phyloP scores from a whole-genome alignment of 2,113 vertebrate genomes.

The Lepidiolamprologus cunningtoni region DNA sequence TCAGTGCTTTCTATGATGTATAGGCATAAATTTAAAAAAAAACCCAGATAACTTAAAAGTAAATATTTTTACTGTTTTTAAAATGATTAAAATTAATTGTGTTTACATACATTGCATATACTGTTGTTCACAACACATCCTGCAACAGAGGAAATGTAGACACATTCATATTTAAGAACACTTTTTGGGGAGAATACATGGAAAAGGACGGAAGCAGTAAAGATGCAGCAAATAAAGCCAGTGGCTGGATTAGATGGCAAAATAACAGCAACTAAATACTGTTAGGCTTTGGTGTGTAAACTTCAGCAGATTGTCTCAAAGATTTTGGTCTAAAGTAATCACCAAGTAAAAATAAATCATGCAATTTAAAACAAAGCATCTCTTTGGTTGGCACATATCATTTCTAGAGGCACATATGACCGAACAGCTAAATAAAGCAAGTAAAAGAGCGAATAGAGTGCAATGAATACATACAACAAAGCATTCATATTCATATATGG shows the following conservation, averaged over 20 bases:
- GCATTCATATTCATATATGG: background rate
- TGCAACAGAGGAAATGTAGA: background rate
- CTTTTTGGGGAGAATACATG: background rate
- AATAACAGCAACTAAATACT: background rate
- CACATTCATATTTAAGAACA: background rate
- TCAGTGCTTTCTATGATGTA: background rate
- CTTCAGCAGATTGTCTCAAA: background rate
- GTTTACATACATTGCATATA: conserved; percentile 20
- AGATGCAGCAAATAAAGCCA: background rate
- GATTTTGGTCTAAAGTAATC: background rate
- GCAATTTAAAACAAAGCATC: background rate
- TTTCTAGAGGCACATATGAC: background rate
- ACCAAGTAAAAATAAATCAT: background rate
- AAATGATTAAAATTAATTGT: conserved; percentile 13
- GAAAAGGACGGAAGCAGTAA: background rate
- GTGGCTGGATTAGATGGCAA: background rate
- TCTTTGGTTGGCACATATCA: background rate
- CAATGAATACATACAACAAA: background rate
- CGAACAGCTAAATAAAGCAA: background rate
- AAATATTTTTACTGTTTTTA: conserved; percentile 30
- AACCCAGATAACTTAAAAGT: background rate
- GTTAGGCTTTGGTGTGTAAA: background rate
- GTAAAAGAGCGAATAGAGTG: background rate
- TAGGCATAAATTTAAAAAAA: background rate
- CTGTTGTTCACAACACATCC: background rate